Evolutionary conservation across 1,140 invertebrate species (phyloP), one percentile per base, ranked within the genome.

Genomic region (Megalonaias nervosa): DNA sequence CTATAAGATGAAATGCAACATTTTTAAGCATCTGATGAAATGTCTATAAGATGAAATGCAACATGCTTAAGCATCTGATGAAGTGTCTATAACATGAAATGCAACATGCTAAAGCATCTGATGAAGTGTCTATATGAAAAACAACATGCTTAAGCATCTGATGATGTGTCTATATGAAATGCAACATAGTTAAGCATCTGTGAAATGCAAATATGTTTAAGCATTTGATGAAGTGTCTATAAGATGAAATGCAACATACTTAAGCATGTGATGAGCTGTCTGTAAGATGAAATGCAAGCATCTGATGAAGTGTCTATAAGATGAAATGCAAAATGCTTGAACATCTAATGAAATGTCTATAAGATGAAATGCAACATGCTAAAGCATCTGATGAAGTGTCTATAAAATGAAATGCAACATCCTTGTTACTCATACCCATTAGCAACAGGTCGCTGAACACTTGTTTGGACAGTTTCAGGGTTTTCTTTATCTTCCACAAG

Each of bases 401-500:
- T 9, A 9, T 0, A 48, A 48, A 0, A 48, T 48, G 38, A 48
- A 48, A 11, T 48, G 11, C 11, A 9, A 48, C 9, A 48, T 11
- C 0, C 38, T 48, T 48, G 38, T 48, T 48, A 48, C 0, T 15
- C 61, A 26, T 71, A 82, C 81, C 81, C 77, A 60, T 82, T 82
- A 23, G 77, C 70, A 23, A 78, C 66, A 16, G 38, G 38, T 14
- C 16, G 70, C 70, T 55, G 70, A 26, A 38, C 16, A n/a, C 26
- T 31, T 31, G 48, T 26, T 60, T 21, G 26, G 23, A 61, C 21
- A 11, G 14, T 58, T 23, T 81, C 77, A 15, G 67, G 21, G 19
- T 75, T 70, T 23, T 67, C 75, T 16, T 23, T 48, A 19, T 76
- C 80, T 23, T 83, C 83, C 14, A 84, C 65, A 6, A 71, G 58